Base-by-base conservation (phyloP, 2,888 invertebrate genomes). In the Cistogaster globosa region DNA sequence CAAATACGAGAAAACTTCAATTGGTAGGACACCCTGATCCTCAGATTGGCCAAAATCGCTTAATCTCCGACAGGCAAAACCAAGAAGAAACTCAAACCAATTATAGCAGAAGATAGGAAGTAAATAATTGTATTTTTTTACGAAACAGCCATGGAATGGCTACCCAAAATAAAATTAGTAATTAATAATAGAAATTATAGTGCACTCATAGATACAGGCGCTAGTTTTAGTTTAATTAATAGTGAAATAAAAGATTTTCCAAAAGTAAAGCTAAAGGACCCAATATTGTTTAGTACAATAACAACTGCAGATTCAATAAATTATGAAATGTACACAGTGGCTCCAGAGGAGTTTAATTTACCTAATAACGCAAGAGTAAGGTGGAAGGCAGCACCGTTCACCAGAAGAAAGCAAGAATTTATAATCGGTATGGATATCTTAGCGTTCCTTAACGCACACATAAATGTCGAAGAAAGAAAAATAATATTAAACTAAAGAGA, bases 301-400 rank as follows among this genome's bases (percentile, higher is more conserved):
- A 76, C 69, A 4, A 57, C 55, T 12, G 65, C 58, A 5, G 76
- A 62, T 42, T 42, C 53, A 26, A 76, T 71, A 51, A 58, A 65
- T 9, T 77, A 72, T 60, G 72, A 77, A 51, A 53, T 83, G 18
- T n/a, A n/a, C n/a, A 63, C 74, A 48, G 22, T 58, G 14, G 55
- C 69, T 45, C 83, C 78, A 9, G 18, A 62, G 2, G 83, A 83
- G 51, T 83, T 83, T 18, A 79, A 83, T 45, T 16, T 83, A 57
- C 78, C 62, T 1, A 57, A 67, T 26, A 53, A 77, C 3, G 60
- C 58, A n/a, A 77, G 60, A 42, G 16, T 71, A 0, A 42, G 63
- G 18, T 81, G 60, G 81, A 81, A 75, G n/a, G 45, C n/a, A 3
- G 16, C 53, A 53, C 63, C 58, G 63, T 51, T 76, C 14, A 76